Evolutionary conservation across 37 sponge, comb jelly and placozoan species (phyloP).

Genomic region (Halichondria panicea): DNA sequence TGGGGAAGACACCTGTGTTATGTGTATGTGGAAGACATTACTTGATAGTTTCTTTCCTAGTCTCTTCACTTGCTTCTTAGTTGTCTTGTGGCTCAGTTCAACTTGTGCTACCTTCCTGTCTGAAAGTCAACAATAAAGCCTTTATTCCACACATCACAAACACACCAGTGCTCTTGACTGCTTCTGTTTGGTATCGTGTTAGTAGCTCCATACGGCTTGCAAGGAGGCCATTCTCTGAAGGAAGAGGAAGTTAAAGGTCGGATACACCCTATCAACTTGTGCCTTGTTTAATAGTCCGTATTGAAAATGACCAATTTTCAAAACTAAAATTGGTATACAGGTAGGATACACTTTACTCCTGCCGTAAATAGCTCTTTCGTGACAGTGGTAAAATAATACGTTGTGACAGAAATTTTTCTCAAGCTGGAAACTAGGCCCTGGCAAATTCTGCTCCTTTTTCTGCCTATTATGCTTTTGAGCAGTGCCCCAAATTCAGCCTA

Average conservation of each 20-base stretch:
- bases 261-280: too few relatives aligned
- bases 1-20: neutral
- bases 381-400: too few relatives aligned
- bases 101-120: constrained; percentile 33
- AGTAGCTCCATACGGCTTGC: constrained; percentile 70
- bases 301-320: too few relatives aligned
- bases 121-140: constrained; percentile 6
- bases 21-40: constrained; percentile 9
- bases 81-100: constrained; percentile 43
- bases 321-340: too few relatives aligned
- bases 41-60: constrained; percentile 36
- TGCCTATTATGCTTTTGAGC: too few relatives aligned
- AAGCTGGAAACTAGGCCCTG: too few relatives aligned
- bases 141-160: neutral
- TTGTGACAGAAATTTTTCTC: too few relatives aligned
- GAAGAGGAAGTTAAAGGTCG: neutral
- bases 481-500: too few relatives aligned
- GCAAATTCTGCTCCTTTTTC: too few relatives aligned
- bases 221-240: constrained; percentile 66
- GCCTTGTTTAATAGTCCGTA: too few relatives aligned
- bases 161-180: constrained; percentile 52
- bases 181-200: constrained; percentile 38
- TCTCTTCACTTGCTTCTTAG: constrained; percentile 37
- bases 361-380: too few relatives aligned
- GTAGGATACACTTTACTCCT: too few relatives aligned